Evolutionary conservation across 2,113 vertebrate species (phyloP), one percentile per base, ranked within the genome.

Genomic region (Carassius carassius): DNA sequence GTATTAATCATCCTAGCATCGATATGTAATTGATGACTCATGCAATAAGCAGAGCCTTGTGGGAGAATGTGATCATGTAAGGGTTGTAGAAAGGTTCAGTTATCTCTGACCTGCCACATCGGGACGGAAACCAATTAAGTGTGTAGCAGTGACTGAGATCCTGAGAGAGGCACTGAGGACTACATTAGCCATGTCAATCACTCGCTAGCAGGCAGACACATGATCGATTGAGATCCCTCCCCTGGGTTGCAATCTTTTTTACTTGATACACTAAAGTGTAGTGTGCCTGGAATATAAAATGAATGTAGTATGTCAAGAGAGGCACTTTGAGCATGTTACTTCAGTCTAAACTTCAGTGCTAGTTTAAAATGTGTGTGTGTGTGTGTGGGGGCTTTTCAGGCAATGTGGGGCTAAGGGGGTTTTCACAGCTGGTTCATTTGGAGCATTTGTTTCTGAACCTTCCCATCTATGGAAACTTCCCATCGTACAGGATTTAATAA

Each of bases 61-160:
- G 23, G 78, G 60, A 78, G 44, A 85, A 58, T 19, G 58, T 32
- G 70, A 13, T 82, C 7, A 1, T 14, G 25, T 62, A 51, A 70
- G 79, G 63, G 79, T 73, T 75, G 67, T 80, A 29, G 60, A 67
- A 35, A 77, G 21, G 47, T 65, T 87, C 56, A 79, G 82, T 87
- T 82, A 74, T 83, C 44, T 83, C 69, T 83, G 81, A 84, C 75
- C 84, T 51, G 47, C 47, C 17, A 2, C 81, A 25, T 84, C 16
- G 25, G 44, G 79, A 51, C 41, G 47, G 86, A 83, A 89, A 75
- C 73, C 78, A 87, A 86, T 86, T 82, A 86, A 73, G 56, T 74
- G 65, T 63, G 78, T 81, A 86, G 72, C 65, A 21, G 35, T 14
- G 56, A 69, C 78, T 62, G 51, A 25, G 37, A 58, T 74, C 83